Conservation (phyloP, 2,113 vertebrate species). For the Calidris pugnax region DNA sequence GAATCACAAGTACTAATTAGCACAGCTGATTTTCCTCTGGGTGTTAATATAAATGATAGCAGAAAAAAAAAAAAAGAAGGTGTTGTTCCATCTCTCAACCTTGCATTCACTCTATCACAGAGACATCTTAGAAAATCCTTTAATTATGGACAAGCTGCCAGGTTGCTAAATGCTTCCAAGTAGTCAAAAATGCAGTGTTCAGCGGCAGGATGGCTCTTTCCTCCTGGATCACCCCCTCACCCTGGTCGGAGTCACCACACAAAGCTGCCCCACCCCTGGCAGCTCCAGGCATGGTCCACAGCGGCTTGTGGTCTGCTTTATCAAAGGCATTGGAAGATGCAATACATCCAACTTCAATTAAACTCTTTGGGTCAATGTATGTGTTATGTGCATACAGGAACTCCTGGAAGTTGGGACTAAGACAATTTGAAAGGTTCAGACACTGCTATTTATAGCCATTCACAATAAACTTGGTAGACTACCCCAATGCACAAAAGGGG, state of each 20-base stretch:
- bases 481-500: background rate
- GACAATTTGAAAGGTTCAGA: background rate
- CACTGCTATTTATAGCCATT: background rate
- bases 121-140: background rate
- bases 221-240: background rate
- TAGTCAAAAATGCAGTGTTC: background rate
- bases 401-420: background rate
- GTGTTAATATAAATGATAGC: slow-evolving; percentile 28
- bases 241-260: background rate
- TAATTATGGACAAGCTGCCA: background rate
- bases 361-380: background rate
- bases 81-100: background rate
- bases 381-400: background rate
- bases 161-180: slow-evolving; percentile 7
- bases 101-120: background rate
- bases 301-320: background rate
- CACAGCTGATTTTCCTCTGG: slow-evolving; percentile 17
- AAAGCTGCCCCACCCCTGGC: background rate
- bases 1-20: slow-evolving; percentile 43
- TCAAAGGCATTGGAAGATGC: background rate
- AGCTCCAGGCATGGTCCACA: background rate
- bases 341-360: background rate
- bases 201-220: background rate
- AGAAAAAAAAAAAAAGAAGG: background rate
- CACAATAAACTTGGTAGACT: background rate